Evolutionary conservation across 2,888 invertebrate species (phyloP).

Genomic region (Caenorhabditis angaria): DNA sequence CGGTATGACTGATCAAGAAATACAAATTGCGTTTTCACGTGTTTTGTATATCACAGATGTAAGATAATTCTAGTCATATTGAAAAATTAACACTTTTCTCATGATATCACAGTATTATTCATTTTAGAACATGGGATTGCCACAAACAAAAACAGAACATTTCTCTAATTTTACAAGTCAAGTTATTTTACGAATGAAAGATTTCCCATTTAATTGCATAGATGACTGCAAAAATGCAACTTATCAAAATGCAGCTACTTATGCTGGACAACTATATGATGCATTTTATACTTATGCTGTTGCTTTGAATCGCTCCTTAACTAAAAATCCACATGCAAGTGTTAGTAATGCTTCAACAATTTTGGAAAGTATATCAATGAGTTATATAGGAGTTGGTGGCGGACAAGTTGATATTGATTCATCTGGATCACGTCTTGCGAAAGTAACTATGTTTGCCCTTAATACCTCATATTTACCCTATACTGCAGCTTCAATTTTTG

Average conservation of each 20-base stretch:
- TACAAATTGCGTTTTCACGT: conserved; percentile 13
- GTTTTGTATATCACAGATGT: conserved; percentile 33
- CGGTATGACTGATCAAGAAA: conserved; percentile 17
- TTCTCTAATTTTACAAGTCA: conserved; percentile 49
- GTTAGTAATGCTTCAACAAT: conserved; percentile 25
- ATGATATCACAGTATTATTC: not conserved
- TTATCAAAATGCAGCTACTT: conserved; percentile 21
- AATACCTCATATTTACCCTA: conserved; percentile 29
- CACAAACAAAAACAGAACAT: conserved; percentile 27
- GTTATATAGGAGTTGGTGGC: conserved; percentile 12
- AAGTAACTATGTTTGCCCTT: conserved; percentile 35
- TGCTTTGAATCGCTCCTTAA: conserved; percentile 33
- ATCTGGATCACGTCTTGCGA: conserved; percentile 25
- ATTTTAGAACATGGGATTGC: conserved; percentile 39
- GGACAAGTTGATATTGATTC: conserved; percentile 29
- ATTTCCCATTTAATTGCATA: conserved; percentile 57
- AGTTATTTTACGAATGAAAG: conserved; percentile 50
- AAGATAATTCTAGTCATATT: not conserved
- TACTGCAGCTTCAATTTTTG: conserved; percentile 21
- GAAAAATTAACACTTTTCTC: too few relatives aligned
- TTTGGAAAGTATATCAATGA: conserved; percentile 26
- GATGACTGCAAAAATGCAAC: conserved; percentile 27
- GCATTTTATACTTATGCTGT: conserved; percentile 46
- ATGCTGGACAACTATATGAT: conserved; percentile 40
- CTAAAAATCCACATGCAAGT: conserved; percentile 14